Percentiles rank a stretch among this genome's conserved stretches.
Conservation (phyloP, 2,797 vertebrate species). For the Myotis pilosus region DNA sequence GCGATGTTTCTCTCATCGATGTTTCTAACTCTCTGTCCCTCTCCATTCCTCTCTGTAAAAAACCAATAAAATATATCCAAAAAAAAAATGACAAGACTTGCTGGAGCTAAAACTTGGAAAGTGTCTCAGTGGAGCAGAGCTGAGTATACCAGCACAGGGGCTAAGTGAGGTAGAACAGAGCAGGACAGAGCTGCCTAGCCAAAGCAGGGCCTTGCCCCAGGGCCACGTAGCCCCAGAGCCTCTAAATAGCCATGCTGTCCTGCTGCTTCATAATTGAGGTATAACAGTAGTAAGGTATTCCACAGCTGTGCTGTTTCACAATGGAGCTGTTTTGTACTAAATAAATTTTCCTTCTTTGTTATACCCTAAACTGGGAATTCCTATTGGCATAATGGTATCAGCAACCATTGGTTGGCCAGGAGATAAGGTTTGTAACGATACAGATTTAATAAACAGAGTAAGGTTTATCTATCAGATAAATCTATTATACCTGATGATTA, state of each 20-base stretch:
- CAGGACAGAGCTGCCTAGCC: not conserved
- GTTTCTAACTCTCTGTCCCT: too few relatives aligned
- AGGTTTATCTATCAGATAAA: not conserved
- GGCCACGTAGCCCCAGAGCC: not conserved
- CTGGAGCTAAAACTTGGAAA: not conserved
- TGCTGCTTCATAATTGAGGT: not conserved
- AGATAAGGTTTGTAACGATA: not conserved
- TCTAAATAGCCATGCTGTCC: not conserved
- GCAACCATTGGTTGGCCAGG: not conserved
- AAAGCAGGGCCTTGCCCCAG: not conserved
- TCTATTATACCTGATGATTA: not conserved
- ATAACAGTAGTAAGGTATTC: not conserved
- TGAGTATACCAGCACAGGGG: not conserved
- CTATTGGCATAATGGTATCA: not conserved
- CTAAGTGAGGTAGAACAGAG: not conserved
- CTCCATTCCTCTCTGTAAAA: too few relatives aligned
- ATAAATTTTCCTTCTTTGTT: not conserved
- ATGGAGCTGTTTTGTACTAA: not conserved
- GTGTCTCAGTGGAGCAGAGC: not conserved
- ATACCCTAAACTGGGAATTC: not conserved
- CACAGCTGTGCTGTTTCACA: not conserved
- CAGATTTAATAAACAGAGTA: not conserved
- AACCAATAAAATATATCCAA: too few relatives aligned
- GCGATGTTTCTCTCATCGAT: too few relatives aligned
- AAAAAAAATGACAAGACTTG: not conserved